Percentiles rank a stretch among this genome's conserved stretches.
Conservation (phyloP, 2,888 invertebrate genomes). For the Alentia gelatinosa region DNA sequence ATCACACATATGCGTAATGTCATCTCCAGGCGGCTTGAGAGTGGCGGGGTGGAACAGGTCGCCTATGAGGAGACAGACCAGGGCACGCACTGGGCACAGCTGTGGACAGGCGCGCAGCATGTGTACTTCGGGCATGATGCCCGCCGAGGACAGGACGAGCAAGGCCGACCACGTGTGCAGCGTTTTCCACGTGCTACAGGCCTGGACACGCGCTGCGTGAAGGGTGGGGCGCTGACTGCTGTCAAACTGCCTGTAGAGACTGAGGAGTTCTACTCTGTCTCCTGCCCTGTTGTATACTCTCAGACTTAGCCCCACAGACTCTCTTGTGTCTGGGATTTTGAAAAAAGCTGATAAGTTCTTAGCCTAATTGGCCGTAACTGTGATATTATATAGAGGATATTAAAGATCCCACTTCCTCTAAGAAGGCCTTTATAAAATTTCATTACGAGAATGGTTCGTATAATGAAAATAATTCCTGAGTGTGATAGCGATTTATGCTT, state of each 20-base stretch:
- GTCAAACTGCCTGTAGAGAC: background rate
- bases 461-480: no score
- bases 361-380: no score
- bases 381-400: no score
- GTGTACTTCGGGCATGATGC: slow-evolving; percentile 50
- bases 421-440: no score
- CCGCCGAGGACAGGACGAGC: slow-evolving; percentile 3
- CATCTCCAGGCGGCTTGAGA: background rate
- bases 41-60: background rate
- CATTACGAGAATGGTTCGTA: no score
- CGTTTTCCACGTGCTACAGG: background rate
- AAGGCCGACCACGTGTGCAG: slow-evolving; percentile 18
- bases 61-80: background rate
- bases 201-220: slow-evolving; percentile 43
- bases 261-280: slow-evolving; percentile 32
- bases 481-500: no score
- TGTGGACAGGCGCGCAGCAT: slow-evolving; percentile 2
- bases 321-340: no score
- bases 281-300: no score
- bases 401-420: no score
- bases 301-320: no score
- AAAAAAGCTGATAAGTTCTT: no score
- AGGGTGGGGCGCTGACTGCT: slow-evolving; percentile 19
- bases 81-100: background rate
- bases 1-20: background rate